Conservation (phyloP, 2,888 invertebrate genomes). For the Platycheirus albimanus region DNA sequence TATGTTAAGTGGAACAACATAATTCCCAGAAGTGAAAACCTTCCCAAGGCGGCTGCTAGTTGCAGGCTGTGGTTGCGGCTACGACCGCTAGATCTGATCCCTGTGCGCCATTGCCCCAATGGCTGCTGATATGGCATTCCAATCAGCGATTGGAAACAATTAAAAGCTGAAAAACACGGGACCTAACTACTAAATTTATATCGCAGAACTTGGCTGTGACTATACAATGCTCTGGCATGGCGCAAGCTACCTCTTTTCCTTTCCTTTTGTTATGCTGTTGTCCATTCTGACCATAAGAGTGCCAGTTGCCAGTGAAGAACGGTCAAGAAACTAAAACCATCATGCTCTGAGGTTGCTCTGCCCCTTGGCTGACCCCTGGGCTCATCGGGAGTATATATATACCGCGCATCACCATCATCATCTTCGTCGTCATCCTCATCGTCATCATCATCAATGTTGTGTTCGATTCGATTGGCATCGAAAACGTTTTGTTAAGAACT, state of each 20-base stretch:
- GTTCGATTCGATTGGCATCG: constrained; percentile 76
- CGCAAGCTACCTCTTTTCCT: constrained; percentile 18
- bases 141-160: constrained; percentile 80
- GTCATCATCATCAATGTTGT: constrained; percentile 73
- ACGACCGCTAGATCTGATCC: constrained; percentile 59
- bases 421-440: constrained; percentile 60
- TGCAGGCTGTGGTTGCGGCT: no score
- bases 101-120: constrained; percentile 66
- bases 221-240: constrained; percentile 7
- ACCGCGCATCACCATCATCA: constrained; percentile 30
- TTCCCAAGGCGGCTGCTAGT: constrained; percentile 58
- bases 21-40: constrained; percentile 81
- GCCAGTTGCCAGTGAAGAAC: constrained; percentile 1
- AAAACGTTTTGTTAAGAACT: constrained; percentile 77
- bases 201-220: constrained; percentile 31
- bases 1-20: constrained; percentile 82
- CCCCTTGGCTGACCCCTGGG: constrained; percentile 53
- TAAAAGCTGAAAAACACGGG: constrained; percentile 82
- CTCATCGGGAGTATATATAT: constrained; percentile 33
- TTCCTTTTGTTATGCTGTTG: no score
- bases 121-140: constrained; percentile 75
- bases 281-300: not conserved
- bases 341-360: not conserved
- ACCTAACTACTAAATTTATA: constrained; percentile 75
- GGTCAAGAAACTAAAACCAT: constrained; percentile 42